A percentile compares a stretch with the other conserved stretches of the same genome.
phyloP scores from a whole-genome alignment of 2,888 invertebrate genomes.

The Slavum lentiscoides region DNA sequence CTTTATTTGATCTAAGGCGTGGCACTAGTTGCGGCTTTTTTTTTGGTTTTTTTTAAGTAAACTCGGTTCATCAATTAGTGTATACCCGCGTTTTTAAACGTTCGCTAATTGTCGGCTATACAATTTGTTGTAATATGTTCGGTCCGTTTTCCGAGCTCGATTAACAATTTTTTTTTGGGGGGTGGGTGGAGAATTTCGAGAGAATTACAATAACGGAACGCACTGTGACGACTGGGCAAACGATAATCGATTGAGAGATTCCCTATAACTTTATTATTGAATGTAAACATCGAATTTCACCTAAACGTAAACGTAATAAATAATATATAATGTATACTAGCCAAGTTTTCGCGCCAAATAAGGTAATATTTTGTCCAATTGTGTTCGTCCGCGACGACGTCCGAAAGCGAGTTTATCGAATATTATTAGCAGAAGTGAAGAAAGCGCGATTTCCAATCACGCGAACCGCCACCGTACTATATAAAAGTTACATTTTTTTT shows the following conservation, averaged over 20 bases:
- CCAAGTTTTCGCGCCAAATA: slow-evolving; percentile 49
- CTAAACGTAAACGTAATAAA: background rate
- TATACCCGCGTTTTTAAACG: background rate
- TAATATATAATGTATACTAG: slow-evolving; percentile 15
- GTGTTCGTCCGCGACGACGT: slow-evolving; percentile 3
- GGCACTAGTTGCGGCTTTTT: background rate
- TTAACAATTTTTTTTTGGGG: too few species aligned
- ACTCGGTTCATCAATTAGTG: slow-evolving; percentile 6
- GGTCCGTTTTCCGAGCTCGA: too few species aligned
- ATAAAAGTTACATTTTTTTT: background rate
- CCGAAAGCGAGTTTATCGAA: background rate
- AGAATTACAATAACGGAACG: background rate
- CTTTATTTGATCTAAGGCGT: background rate
- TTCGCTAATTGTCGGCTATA: background rate
- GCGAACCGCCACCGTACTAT: background rate
- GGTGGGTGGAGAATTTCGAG: too few species aligned
- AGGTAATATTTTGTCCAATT: slow-evolving; percentile 23
- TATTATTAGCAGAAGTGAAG: slow-evolving; percentile 11
- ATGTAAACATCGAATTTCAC: slow-evolving; percentile 38
- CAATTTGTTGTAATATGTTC: background rate
- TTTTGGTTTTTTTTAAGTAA: background rate
- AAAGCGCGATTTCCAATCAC: slow-evolving; percentile 35
- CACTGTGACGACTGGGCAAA: background rate
- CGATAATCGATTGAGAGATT: slow-evolving; percentile 5
- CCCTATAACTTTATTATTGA: background rate